Base-by-base conservation (phyloP, 2,888 invertebrate species). In the Noctuana brunneofusca region DNA sequence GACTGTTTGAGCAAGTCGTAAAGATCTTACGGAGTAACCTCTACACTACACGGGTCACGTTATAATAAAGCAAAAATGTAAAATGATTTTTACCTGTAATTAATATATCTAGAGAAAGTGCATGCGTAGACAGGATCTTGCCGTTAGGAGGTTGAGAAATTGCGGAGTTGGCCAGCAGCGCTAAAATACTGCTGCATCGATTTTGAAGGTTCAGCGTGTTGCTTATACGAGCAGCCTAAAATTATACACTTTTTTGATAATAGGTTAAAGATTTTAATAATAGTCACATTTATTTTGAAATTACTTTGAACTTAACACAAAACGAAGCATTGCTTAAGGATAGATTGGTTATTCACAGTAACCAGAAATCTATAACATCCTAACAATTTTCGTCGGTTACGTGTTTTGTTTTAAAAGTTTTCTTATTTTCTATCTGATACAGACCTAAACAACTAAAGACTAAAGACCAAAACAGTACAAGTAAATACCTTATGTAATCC, bases 91-190 rank as follows among this genome's bases (percentile, higher is more conserved):
- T 87, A 93, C 92, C 93, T 58, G 95, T 95, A 63, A 99, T 93
- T 22, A 99, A 93, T 16, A 98, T 96, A 80, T 99, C 98, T 90
- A 99, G 94, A 43, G 97, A 98, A 67, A 98, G 89, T 0, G 97
- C 97, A 76, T 98, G 98, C 0, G 97, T 96, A 30, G 97, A 96
- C 49, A 97, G 94, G 66, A 97, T 94, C 72, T 96, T 95, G 0
- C 95, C 94, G 0, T 95, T 95, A 12, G 94, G 94, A 3, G 94
- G 94, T 73, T 96, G 94, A 12, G 96, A 96, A 75, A 98, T 98
- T 0, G 98, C 97, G 0, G 98, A 97, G 64, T 96, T 95, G 0
- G 97, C 97, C 53, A 99, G 84, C 24, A 97, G 90, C 5, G 96
- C 95, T 69, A 99, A 94, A 67, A 99, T 97, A 70, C 96, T 96